Evolutionary conservation across 2,113 vertebrate species (phyloP).

Genomic region (Hydrochoerus hydrochaeris): DNA sequence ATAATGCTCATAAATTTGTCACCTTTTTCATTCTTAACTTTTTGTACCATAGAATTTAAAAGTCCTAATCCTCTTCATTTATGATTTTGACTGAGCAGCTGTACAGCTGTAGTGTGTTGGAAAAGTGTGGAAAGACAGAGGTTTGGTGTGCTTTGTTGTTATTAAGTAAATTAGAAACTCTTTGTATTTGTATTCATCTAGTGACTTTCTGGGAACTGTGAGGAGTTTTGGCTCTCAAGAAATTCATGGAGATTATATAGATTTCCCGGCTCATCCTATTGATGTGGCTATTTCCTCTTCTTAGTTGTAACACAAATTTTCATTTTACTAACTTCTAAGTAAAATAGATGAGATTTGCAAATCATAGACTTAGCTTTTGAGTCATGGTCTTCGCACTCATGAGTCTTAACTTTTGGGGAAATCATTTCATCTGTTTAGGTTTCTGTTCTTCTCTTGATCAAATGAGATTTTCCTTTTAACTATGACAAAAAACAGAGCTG

Average conservation of each 20-base stretch:
- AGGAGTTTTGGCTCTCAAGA: background rate
- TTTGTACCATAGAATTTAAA: slow-evolving; percentile 20
- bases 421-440: background rate
- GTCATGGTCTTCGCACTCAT: background rate
- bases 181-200: slow-evolving; percentile 64
- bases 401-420: background rate
- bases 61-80: background rate
- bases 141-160: background rate
- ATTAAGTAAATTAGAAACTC: slow-evolving; percentile 55
- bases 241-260: background rate
- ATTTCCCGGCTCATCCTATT: background rate
- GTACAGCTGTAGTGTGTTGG: background rate
- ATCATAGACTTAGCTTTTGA: background rate
- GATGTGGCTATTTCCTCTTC: background rate
- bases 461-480: background rate
- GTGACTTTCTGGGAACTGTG: slow-evolving; percentile 58
- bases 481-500: background rate
- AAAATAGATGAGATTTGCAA: background rate
- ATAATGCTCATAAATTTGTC: background rate
- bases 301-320: slow-evolving; percentile 2
- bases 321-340: slow-evolving; percentile 25
- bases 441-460: background rate
- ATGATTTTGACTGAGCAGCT: slow-evolving; percentile 41
- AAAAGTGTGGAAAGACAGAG: background rate
- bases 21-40: background rate